Percentiles rank a stretch among this genome's conserved stretches.
These are phyloP conservation scores for Odontocolon sp. DNA, from an alignment of 2,888 invertebrate species.

Conservation along the genomic window DNA sequence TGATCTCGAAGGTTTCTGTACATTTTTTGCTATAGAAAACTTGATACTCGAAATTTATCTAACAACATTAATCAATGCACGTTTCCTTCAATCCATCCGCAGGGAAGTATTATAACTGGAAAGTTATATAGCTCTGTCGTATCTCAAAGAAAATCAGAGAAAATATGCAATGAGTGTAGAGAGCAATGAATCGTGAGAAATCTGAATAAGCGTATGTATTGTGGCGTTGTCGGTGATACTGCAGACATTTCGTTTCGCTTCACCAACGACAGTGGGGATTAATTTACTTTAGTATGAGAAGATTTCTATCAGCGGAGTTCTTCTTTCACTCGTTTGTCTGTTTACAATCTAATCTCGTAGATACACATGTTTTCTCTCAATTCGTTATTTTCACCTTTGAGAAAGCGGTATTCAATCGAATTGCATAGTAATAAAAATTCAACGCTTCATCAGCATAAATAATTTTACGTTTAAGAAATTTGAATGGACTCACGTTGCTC, in stretches of 20 bases:
- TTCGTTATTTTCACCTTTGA: conserved; percentile 37
- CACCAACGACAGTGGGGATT: conserved; percentile 19
- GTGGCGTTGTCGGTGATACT: conserved; percentile 1
- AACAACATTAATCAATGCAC: background rate
- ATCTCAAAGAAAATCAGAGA: conserved; percentile 63
- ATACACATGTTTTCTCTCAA: conserved; percentile 44
- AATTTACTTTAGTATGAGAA: conserved; percentile 40
- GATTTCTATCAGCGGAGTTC: conserved; percentile 43
- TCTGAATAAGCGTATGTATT: conserved; percentile 32
- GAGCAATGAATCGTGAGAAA: conserved; percentile 64
- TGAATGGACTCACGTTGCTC: conserved; percentile 87
- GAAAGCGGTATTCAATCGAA: conserved; percentile 37
- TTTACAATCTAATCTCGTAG: conserved; percentile 19
- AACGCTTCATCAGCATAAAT: background rate
- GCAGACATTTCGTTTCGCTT: conserved; percentile 48
- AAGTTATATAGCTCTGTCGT: conserved; percentile 38
- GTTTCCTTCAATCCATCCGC: background rate
- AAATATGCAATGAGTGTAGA: conserved; percentile 54
- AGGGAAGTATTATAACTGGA: conserved; percentile 33
- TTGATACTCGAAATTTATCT: background rate
- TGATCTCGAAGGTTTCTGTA: no score
- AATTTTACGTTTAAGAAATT: background rate
- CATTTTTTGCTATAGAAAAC: no score
- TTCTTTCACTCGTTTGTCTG: conserved; percentile 23
- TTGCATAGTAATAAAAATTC: background rate